Conservation (phyloP, 1,140 invertebrate genomes). For the Leptinotarsa lineolata region DNA sequence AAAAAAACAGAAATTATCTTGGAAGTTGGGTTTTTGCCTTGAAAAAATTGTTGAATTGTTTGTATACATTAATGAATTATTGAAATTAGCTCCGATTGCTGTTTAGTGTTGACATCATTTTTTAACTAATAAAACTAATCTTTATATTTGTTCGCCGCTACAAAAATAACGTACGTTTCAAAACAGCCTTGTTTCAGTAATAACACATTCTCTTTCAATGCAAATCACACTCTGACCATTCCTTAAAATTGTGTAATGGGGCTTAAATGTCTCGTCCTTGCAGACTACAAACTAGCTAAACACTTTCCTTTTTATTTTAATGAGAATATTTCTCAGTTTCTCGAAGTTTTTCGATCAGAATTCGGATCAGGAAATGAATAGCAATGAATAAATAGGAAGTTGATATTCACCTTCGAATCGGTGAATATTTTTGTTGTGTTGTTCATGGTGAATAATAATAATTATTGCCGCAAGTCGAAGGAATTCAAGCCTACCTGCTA, state of each 20-base stretch:
- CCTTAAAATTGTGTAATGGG: slow-evolving; percentile 2
- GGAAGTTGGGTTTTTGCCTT: background rate
- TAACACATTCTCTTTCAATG: background rate
- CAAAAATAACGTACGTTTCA: no score
- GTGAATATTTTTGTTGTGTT: no score
- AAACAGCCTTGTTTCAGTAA: no score
- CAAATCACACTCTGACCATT: background rate
- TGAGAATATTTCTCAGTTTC: background rate
- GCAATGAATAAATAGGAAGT: background rate
- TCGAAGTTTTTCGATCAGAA: background rate
- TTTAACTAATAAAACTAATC: no score
- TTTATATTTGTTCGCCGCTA: no score
- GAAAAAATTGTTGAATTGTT: background rate
- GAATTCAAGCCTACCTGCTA: no score
- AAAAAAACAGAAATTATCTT: background rate
- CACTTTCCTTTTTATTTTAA: slow-evolving; percentile 8
- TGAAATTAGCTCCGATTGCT: no score
- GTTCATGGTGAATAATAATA: no score
- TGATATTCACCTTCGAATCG: background rate
- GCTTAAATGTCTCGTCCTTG: background rate
- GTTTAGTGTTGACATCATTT: no score
- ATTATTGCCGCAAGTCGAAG: no score
- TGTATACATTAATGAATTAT: no score
- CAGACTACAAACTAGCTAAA: background rate
- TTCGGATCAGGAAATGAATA: background rate